Percentiles rank a stretch among this genome's conserved stretches.
Conservation (phyloP, 2,888 invertebrate genomes). For the Subacronicta megacephala region DNA sequence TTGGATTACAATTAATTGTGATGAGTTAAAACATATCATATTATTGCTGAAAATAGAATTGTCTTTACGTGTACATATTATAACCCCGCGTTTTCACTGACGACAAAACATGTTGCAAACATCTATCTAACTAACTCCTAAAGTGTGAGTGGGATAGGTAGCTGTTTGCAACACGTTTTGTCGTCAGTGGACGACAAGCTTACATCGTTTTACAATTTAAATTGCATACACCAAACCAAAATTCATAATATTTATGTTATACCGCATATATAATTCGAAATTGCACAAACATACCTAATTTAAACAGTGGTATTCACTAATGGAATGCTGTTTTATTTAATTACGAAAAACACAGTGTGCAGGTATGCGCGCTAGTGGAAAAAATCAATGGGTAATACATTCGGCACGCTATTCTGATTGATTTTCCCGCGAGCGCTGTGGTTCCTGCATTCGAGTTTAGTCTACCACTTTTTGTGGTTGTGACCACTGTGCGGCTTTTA, state of each 20-base stretch:
- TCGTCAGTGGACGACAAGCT: too few relatives aligned
- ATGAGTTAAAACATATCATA: too few relatives aligned
- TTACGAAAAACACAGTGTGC: constrained; percentile 48
- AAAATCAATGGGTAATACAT: constrained; percentile 45
- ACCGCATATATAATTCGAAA: constrained; percentile 31
- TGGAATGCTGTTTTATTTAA: constrained; percentile 55
- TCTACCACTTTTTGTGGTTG: constrained; percentile 62
- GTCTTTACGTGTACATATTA: too few relatives aligned
- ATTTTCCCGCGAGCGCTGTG: constrained; percentile 62
- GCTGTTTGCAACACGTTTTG: too few relatives aligned
- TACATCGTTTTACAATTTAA: constrained; percentile 21
- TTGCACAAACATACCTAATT: constrained; percentile 37
- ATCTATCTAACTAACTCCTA: too few relatives aligned
- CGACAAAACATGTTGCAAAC: too few relatives aligned
- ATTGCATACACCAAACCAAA: constrained; percentile 11
- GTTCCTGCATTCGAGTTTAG: constrained; percentile 59
- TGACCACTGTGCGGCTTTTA: constrained; percentile 53
- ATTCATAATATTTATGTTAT: background rate
- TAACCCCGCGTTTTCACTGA: too few relatives aligned
- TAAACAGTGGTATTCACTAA: constrained; percentile 40
- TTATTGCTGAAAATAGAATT: too few relatives aligned
- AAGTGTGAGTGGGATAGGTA: too few relatives aligned
- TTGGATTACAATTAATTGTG: too few relatives aligned
- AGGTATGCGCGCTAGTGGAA: constrained; percentile 30
- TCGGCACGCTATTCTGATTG: constrained; percentile 60